Conservation (phyloP, 2,113 vertebrate genomes). For the Tympanuchus pallidicinctus region DNA sequence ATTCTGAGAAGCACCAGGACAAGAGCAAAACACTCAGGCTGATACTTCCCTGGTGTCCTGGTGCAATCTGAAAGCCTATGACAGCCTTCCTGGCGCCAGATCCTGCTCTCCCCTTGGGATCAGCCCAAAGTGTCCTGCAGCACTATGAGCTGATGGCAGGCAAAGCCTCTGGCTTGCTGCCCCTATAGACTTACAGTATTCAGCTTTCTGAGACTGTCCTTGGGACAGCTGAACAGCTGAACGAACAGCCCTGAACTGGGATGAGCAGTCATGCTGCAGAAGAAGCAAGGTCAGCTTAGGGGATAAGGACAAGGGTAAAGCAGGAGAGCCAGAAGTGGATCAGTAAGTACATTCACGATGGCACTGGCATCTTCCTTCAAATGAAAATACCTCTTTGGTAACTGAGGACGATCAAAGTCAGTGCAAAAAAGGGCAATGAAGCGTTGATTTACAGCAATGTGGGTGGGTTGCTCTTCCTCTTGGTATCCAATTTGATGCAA, state of each 20-base stretch:
- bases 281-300: not conserved
- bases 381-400: not conserved
- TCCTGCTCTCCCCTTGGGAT: accelerated
- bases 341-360: not conserved
- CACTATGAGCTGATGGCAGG: not conserved
- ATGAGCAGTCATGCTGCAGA: not conserved
- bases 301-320: not conserved
- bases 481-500: not conserved
- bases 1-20: not conserved
- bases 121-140: not conserved
- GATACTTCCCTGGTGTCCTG: not conserved
- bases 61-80: not conserved
- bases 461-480: not conserved
- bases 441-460: not conserved
- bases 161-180: not conserved
- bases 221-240: not conserved
- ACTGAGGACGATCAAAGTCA: not conserved
- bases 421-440: not conserved
- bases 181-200: not conserved
- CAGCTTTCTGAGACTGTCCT: not conserved
- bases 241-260: not conserved
- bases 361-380: not conserved
- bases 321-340: not conserved
- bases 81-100: not conserved
- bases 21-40: not conserved